phyloP scores from a whole-genome alignment of 2,888 invertebrate species.

The Bombyx huttoni region DNA sequence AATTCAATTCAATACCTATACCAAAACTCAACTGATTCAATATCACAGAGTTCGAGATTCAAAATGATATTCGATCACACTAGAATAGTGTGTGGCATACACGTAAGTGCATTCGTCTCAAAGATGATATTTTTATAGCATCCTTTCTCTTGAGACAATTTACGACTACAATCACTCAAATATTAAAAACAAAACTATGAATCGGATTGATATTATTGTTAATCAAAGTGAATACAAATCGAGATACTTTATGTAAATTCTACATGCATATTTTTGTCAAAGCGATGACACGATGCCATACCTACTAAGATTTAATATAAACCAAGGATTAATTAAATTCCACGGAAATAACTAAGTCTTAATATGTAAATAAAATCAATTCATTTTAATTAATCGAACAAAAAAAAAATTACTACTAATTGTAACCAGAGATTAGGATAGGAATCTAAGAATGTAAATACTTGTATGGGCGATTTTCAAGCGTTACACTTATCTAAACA shows the following conservation, averaged over 20 bases:
- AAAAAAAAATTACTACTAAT: too few relatives aligned
- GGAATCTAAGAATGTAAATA: too few relatives aligned
- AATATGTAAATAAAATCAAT: neutral
- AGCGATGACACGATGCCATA: too few relatives aligned
- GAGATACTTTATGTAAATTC: too few relatives aligned
- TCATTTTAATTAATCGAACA: neutral
- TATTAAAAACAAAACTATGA: neutral
- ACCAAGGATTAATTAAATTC: too few relatives aligned
- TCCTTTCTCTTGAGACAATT: neutral
- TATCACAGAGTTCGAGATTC: constrained; percentile 39
- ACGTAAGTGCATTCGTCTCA: neutral
- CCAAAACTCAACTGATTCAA: constrained; percentile 17
- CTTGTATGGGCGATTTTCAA: neutral
- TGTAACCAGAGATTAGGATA: too few relatives aligned
- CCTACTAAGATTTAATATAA: too few relatives aligned
- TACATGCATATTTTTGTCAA: too few relatives aligned
- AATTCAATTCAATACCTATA: constrained; percentile 6
- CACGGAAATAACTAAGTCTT: too few relatives aligned
- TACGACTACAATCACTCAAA: neutral
- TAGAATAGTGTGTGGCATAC: neutral
- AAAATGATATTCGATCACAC: constrained; percentile 1
- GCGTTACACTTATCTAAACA: neutral
- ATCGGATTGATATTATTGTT: too few relatives aligned
- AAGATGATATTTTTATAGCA: neutral
- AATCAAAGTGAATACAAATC: too few relatives aligned